Percentiles rank a stretch among this genome's conserved stretches.
These are phyloP conservation scores for Sapayoa aenigma DNA, from an alignment of 2,113 vertebrate genomes.

Conservation along the genomic window DNA sequence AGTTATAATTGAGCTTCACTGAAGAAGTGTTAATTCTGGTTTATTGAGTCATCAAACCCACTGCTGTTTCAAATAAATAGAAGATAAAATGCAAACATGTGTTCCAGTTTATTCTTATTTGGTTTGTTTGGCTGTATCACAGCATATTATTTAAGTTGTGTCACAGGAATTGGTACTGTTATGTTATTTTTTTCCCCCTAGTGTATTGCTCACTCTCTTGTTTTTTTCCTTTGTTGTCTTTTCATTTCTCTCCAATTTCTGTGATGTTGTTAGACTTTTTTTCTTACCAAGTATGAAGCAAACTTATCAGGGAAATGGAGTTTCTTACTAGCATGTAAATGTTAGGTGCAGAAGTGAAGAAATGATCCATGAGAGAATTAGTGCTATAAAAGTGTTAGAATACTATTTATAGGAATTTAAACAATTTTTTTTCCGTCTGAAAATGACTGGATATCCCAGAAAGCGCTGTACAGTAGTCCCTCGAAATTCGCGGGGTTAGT, in stretches of 20 bases:
- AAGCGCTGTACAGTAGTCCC: no score
- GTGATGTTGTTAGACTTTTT: background rate
- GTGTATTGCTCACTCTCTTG: background rate
- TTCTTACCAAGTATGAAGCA: background rate
- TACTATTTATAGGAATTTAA: background rate
- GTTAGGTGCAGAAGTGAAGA: background rate
- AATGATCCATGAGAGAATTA: background rate
- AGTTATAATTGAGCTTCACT: background rate
- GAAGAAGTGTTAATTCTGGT: background rate
- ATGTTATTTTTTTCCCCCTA: background rate
- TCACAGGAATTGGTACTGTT: background rate
- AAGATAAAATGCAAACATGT: background rate
- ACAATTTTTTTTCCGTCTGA: background rate
- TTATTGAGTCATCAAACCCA: background rate
- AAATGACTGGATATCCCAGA: background rate
- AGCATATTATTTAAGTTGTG: background rate
- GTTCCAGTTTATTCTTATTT: background rate
- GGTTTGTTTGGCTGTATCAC: background rate
- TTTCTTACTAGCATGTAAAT: background rate
- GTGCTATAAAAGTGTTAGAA: background rate
- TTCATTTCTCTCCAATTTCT: background rate
- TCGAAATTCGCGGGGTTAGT: no score
- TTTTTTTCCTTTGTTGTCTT: background rate
- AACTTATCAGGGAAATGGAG: background rate
- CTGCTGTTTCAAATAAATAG: background rate